phyloP scores from a whole-genome alignment of 2,888 invertebrate species.

The Papilio elwesi region DNA sequence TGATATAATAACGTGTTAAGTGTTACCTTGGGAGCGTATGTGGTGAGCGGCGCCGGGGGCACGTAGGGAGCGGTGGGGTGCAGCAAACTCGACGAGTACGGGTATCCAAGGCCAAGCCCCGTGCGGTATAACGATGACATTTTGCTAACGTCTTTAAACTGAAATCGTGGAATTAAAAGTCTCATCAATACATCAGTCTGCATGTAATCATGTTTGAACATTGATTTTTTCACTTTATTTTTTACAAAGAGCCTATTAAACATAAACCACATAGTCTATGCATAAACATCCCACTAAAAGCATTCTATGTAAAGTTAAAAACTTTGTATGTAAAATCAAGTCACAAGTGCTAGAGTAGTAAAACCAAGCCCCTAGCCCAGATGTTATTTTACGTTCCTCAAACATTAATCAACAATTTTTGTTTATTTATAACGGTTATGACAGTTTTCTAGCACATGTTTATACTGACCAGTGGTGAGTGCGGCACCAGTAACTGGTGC shows the following conservation, averaged over 20 bases:
- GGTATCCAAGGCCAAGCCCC: conserved; percentile 90
- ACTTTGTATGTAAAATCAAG: no score
- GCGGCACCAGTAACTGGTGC: conserved; percentile 59
- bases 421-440: not conserved
- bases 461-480: conserved; percentile 86
- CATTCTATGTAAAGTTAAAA: no score
- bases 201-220: no score
- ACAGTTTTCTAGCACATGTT: not conserved
- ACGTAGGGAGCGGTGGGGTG: conserved; percentile 95
- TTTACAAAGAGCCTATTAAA: no score
- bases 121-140: conserved; percentile 92
- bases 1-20: not conserved
- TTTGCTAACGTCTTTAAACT: conserved; percentile 95
- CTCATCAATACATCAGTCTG: not conserved
- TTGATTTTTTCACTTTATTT: no score
- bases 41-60: conserved; percentile 93
- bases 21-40: conserved; percentile 94
- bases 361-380: no score
- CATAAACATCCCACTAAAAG: no score
- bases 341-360: no score
- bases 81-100: conserved; percentile 89
- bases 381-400: no score
- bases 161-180: conserved; percentile 49
- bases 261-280: no score
- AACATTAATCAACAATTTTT: no score